Evolutionary conservation across 2,113 vertebrate genomes (phyloP).

Genomic region (Aythya baeri): DNA sequence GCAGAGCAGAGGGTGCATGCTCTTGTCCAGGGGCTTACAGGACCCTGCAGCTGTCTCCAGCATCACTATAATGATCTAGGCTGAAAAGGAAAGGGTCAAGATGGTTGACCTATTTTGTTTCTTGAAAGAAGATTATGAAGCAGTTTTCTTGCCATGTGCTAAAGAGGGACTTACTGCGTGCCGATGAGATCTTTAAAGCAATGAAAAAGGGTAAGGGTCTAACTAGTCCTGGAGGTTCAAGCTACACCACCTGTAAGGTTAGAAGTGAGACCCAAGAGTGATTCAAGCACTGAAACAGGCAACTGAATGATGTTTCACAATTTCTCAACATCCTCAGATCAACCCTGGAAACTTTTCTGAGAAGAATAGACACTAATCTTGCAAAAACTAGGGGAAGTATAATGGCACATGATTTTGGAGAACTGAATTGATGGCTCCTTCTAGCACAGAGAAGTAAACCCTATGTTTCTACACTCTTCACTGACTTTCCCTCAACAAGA

Average conservation of each 20-base stretch:
- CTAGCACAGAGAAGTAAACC: accelerated
- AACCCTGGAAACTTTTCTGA: not conserved
- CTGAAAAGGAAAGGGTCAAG: not conserved
- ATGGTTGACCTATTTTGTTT: not conserved
- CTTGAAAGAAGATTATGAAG: not conserved
- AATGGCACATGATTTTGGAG: accelerated
- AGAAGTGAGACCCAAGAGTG: not conserved
- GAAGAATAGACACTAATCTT: not conserved
- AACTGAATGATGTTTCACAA: not conserved
- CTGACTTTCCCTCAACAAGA: not conserved
- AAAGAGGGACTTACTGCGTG: not conserved
- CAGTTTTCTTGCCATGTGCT: not conserved
- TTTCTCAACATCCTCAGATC: not conserved
- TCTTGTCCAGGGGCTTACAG: not conserved
- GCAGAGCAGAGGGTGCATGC: accelerated
- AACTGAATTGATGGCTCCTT: not conserved
- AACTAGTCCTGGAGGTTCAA: not conserved
- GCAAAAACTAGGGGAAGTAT: not conserved
- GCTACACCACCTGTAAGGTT: accelerated
- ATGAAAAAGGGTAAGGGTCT: not conserved
- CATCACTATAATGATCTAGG: not conserved
- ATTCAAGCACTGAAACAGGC: not conserved
- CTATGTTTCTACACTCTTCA: not conserved
- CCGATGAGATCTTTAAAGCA: not conserved
- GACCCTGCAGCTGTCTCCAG: not conserved